A percentile compares a stretch with the other conserved stretches of the same genome.
phyloP scores from a whole-genome alignment of 92 coral and sea anemone genomes.

The Desmophyllum pertusum region DNA sequence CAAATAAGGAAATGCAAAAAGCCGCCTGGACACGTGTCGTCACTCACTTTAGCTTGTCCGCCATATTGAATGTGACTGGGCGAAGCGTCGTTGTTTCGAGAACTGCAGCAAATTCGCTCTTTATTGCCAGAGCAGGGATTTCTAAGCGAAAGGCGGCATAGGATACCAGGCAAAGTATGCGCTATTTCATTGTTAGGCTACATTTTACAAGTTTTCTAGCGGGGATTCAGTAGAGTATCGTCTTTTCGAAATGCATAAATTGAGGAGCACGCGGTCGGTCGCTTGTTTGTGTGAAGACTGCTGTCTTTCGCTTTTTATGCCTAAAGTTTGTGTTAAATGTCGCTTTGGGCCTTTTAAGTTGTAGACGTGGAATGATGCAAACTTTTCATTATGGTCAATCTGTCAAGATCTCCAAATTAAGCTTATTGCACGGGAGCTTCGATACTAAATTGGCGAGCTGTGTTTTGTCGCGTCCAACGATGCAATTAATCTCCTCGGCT shows the following conservation, averaged over 20 bases:
- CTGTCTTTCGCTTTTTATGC: neutral
- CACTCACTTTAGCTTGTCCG: slow-evolving; percentile 17
- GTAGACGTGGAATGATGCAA: neutral
- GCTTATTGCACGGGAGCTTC: neutral
- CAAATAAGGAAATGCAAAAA: slow-evolving; percentile 19
- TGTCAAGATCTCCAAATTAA: neutral
- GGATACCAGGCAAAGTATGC: slow-evolving; percentile 97
- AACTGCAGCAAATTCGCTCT: slow-evolving; percentile 35
- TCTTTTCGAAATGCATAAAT: neutral
- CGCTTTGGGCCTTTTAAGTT: neutral
- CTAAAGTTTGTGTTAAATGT: neutral
- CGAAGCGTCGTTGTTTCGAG: slow-evolving; percentile 12
- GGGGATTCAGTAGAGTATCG: slow-evolving; percentile 7
- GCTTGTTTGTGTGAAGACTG: neutral
- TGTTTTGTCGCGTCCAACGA: no score
- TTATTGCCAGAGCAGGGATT: slow-evolving; percentile 45
- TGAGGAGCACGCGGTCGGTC: slow-evolving; percentile 37
- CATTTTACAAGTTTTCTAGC: neutral
- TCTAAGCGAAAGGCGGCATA: slow-evolving; percentile 72
- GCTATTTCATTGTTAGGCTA: slow-evolving; percentile 46
- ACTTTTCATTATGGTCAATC: neutral
- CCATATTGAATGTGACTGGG: slow-evolving; percentile 46
- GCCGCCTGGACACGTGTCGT: slow-evolving; percentile 26
- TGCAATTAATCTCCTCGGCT: no score
- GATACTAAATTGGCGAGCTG: no score